Evolutionary conservation across 2,797 vertebrate genomes (phyloP).

Genomic region (Fundulus diaphanus): DNA sequence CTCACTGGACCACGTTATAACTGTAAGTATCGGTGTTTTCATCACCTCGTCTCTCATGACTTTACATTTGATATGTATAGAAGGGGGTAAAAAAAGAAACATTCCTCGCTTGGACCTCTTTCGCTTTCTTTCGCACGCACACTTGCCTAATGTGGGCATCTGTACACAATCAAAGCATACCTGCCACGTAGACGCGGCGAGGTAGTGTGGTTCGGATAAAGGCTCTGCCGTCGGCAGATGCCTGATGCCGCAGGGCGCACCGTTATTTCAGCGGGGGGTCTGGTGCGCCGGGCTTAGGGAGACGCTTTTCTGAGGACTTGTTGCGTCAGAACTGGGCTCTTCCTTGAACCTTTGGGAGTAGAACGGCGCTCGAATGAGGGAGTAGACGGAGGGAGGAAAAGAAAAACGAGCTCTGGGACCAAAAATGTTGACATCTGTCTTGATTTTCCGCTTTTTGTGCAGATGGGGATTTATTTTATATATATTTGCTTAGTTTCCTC

Average conservation of each 20-base stretch:
- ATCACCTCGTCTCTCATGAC: background rate
- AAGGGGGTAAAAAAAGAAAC: background rate
- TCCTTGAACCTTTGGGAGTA: conserved; percentile 37
- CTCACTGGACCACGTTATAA: conserved; percentile 35
- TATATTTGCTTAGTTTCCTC: conserved; percentile 20
- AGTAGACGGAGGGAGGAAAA: conserved; percentile 26
- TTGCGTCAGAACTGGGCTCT: conserved; percentile 60
- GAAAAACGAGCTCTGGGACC: conserved; percentile 37
- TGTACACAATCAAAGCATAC: conserved; percentile 64
- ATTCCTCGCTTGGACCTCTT: background rate
- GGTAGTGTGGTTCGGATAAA: conserved; percentile 52
- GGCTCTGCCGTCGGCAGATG: conserved; percentile 54
- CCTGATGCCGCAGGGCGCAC: conserved; percentile 38
- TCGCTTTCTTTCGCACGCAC: background rate
- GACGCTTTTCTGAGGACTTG: conserved; percentile 27
- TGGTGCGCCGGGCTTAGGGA: conserved; percentile 25
- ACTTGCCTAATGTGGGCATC: conserved; percentile 35
- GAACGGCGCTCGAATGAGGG: conserved; percentile 50
- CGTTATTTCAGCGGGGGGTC: conserved; percentile 41
- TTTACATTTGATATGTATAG: background rate
- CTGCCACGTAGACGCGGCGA: conserved; percentile 76
- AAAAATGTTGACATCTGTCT: conserved; percentile 57
- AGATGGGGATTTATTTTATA: conserved; percentile 20
- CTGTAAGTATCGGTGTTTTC: conserved; percentile 61
- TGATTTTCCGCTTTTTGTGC: conserved; percentile 50